A percentile compares a stretch with the other conserved stretches of the same genome.
Evolutionary conservation across 2,888 invertebrate genomes (phyloP).

Genomic region (Lomographa bimaculata): DNA sequence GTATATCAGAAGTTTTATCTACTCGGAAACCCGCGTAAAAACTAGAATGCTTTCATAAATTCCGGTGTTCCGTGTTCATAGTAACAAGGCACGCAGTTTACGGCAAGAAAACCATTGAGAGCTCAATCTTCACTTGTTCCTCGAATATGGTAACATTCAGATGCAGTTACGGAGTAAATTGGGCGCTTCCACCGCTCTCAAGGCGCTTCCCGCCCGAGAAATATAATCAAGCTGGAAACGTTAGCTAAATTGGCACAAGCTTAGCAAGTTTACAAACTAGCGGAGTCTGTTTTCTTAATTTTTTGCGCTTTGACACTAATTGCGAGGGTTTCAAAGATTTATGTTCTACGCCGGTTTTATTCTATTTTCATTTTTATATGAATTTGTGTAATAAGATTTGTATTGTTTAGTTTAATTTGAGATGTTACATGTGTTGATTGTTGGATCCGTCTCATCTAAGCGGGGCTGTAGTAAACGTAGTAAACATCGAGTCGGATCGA

Average conservation of each 20-base stretch:
- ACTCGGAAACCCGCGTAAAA: constrained; percentile 40
- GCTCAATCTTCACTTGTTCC: constrained; percentile 77
- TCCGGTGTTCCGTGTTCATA: constrained; percentile 46
- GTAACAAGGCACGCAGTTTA: constrained; percentile 72
- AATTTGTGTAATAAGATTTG: neutral
- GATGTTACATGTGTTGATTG: too few species aligned
- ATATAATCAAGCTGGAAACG: constrained; percentile 52
- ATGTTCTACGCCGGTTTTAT: constrained; percentile 12
- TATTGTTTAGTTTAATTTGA: too few species aligned
- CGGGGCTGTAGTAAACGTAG: too few species aligned
- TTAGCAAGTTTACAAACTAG: constrained; percentile 42
- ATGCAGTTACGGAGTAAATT: constrained; percentile 76
- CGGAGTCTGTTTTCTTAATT: constrained; percentile 32
- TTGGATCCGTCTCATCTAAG: too few species aligned
- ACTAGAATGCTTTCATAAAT: constrained; percentile 55
- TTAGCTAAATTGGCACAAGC: constrained; percentile 35
- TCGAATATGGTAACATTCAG: constrained; percentile 73
- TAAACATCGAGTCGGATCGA: too few species aligned
- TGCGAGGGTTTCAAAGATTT: constrained; percentile 16
- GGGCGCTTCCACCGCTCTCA: constrained; percentile 63
- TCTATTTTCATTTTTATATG: neutral
- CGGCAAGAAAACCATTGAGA: constrained; percentile 63
- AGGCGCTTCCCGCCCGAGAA: constrained; percentile 48
- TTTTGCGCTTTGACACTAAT: constrained; percentile 32
- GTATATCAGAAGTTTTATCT: constrained; percentile 33